Conservation (phyloP, 2,888 invertebrate genomes). For the Cantharis flavilabris region DNA sequence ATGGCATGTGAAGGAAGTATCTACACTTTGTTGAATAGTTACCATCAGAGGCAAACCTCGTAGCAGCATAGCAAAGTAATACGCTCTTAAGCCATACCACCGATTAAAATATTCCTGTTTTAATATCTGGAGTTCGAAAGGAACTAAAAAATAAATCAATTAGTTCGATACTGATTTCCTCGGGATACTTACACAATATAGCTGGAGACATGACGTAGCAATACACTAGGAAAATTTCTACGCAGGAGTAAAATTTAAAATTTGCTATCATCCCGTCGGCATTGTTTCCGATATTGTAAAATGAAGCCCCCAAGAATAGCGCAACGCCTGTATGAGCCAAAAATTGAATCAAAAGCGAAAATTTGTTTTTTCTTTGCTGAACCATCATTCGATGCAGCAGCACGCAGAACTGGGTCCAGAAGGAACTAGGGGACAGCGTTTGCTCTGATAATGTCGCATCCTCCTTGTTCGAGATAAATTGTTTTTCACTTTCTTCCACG, state of each 20-base stretch:
- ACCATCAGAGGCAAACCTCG: constrained; percentile 58
- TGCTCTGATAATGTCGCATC: not conserved
- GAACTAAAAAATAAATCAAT: constrained; percentile 56
- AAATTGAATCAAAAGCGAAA: not conserved
- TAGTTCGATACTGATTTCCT: not conserved
- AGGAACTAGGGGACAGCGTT: not conserved
- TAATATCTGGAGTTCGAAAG: constrained; percentile 62
- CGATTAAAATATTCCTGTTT: constrained; percentile 69
- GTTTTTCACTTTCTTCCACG: not conserved
- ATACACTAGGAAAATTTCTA: not conserved
- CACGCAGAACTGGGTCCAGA: not conserved
- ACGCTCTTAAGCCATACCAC: constrained; percentile 69
- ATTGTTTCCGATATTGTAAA: not conserved
- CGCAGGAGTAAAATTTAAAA: not conserved
- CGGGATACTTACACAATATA: not conserved
- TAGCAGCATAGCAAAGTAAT: constrained; percentile 63
- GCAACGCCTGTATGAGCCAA: not conserved
- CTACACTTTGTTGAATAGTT: not conserved
- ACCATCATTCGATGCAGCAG: not conserved
- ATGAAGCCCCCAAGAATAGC: not conserved
- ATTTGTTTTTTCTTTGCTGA: not conserved
- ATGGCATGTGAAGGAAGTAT: no score
- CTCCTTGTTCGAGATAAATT: not conserved
- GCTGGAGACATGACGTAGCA: not conserved
- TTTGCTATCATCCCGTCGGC: not conserved